phyloP scores from a whole-genome alignment of 2,113 vertebrate genomes.

The Rhineura floridana region DNA sequence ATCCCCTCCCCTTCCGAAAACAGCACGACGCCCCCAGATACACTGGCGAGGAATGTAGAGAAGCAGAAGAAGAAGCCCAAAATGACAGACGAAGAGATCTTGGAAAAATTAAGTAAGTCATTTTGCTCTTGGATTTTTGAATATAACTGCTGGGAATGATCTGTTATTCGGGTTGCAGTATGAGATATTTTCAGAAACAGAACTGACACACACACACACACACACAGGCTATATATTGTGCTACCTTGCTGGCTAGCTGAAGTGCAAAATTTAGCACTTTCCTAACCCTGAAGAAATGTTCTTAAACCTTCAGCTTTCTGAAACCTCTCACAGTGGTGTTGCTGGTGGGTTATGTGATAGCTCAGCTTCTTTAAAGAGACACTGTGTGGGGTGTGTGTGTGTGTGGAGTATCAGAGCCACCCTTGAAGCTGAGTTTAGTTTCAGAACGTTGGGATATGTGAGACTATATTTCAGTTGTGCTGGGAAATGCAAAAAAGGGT shows the following conservation, averaged over 20 bases:
- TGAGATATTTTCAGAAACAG: too few species aligned
- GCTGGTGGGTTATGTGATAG: background rate
- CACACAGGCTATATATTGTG: too few species aligned
- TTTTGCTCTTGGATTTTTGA: background rate
- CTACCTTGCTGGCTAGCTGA: background rate
- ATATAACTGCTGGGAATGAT: background rate
- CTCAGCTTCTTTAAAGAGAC: conserved; percentile 11
- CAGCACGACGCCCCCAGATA: conserved; percentile 73
- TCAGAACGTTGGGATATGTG: background rate
- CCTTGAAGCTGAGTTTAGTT: background rate
- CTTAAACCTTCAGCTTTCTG: background rate
- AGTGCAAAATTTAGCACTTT: conserved; percentile 2
- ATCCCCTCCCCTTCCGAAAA: conserved; percentile 80
- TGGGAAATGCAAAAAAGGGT: background rate
- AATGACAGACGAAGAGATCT: conserved; percentile 97
- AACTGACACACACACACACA: background rate
- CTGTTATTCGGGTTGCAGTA: too few species aligned
- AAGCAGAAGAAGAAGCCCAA: conserved; percentile 95
- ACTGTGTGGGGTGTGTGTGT: background rate
- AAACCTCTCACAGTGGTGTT: background rate
- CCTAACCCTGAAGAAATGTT: background rate
- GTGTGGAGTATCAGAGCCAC: background rate
- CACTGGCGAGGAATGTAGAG: conserved; percentile 81
- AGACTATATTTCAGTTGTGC: background rate
- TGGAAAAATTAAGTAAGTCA: conserved; percentile 93